These are phyloP conservation scores for Pterocles orientalis DNA, from an alignment of 2,113 vertebrate species.

Conservation along the genomic window DNA sequence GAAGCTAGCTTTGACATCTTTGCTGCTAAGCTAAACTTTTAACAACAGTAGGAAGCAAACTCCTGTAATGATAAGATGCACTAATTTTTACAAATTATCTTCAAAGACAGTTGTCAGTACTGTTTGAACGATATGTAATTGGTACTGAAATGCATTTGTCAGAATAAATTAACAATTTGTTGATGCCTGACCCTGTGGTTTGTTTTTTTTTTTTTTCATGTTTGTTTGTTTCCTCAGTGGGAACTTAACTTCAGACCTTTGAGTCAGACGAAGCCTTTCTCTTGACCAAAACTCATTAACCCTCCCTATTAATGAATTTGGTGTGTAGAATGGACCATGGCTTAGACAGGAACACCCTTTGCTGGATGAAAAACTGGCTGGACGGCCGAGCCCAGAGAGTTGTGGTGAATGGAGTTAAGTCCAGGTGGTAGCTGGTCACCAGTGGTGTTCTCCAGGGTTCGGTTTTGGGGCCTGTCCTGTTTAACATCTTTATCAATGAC, in stretches of 20 bases:
- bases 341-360: too few species aligned
- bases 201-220: not conserved
- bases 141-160: not conserved
- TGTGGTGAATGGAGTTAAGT: too few species aligned
- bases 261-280: not conserved
- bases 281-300: not conserved
- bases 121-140: not conserved
- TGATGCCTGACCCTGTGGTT: not conserved
- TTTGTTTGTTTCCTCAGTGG: conserved; percentile 2
- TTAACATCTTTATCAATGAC: too few species aligned
- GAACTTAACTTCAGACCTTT: not conserved
- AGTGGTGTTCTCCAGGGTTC: too few species aligned
- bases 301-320: not conserved
- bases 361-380: too few species aligned
- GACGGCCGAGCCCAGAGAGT: too few species aligned
- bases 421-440: too few species aligned
- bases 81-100: not conserved
- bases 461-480: too few species aligned
- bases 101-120: not conserved
- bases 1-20: not conserved
- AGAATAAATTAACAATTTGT: not conserved
- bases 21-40: not conserved
- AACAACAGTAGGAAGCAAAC: not conserved
- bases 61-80: not conserved
- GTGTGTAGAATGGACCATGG: not conserved